Percentiles rank a stretch among this genome's conserved stretches.
Conservation (phyloP, 2,888 invertebrate genomes). For the Caprella mutica region DNA sequence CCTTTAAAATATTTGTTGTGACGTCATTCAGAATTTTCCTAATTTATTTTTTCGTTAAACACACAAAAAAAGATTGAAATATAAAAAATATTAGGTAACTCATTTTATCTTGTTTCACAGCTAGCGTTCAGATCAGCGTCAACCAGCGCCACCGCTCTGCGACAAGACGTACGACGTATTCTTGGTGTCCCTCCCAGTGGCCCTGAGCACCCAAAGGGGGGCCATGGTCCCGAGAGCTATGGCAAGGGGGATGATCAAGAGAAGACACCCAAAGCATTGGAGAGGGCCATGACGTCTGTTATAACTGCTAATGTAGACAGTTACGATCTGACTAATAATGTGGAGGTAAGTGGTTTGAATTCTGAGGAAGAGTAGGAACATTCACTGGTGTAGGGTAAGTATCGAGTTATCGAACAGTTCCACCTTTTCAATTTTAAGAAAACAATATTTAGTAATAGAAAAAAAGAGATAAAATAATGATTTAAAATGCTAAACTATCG, state of each 20-base stretch:
- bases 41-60: too few species aligned
- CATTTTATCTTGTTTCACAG: conserved; percentile 41
- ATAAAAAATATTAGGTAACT: too few species aligned
- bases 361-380: neutral
- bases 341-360: conserved; percentile 42
- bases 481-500: too few species aligned
- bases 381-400: too few species aligned
- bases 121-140: conserved; percentile 61
- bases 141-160: conserved; percentile 55
- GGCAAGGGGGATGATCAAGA: conserved; percentile 25
- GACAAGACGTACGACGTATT: conserved; percentile 57
- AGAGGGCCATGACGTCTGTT: conserved; percentile 49
- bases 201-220: neutral
- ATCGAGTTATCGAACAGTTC: too few species aligned
- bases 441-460: too few species aligned
- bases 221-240: conserved; percentile 18
- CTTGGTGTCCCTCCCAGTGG: conserved; percentile 42
- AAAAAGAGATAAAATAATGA: too few species aligned
- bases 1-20: too few species aligned
- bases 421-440: too few species aligned
- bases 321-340: conserved; percentile 48
- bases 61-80: too few species aligned
- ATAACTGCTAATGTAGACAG: conserved; percentile 57
- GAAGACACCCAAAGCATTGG: conserved; percentile 39
- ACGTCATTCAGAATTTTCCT: too few species aligned